Evolutionary conservation across 1,140 invertebrate genomes (phyloP).

Genomic region (Drosophila busckii): DNA sequence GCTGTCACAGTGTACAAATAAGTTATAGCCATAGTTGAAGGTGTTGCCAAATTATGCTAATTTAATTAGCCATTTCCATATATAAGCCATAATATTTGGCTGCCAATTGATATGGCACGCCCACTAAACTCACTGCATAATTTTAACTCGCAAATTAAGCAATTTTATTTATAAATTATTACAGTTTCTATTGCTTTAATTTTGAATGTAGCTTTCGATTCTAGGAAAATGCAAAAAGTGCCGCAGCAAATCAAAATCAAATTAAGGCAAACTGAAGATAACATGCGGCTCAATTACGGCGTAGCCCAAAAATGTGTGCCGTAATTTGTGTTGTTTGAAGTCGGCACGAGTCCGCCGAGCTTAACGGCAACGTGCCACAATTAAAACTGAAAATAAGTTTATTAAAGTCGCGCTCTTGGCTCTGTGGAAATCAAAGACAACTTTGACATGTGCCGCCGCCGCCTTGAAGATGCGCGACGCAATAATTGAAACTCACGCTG

Average conservation of each 20-base stretch:
- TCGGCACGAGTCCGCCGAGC: conserved; percentile 42
- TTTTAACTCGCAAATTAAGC: not conserved
- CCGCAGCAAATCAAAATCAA: conserved; percentile 65
- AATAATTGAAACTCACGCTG: conserved; percentile 71
- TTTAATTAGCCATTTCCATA: conserved; percentile 44
- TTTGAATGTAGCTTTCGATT: conserved; percentile 17
- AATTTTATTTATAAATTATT: not conserved
- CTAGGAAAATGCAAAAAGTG: conserved; percentile 63
- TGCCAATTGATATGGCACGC: conserved; percentile 59
- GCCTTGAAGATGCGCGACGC: conserved; percentile 8
- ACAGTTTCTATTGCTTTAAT: not conserved
- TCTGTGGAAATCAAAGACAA: too few relatives aligned
- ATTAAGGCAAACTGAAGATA: conserved; percentile 63
- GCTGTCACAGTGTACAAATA: conserved; percentile 9
- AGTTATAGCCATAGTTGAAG: conserved; percentile 27
- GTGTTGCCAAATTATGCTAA: conserved; percentile 76
- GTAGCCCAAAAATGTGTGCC: conserved; percentile 3
- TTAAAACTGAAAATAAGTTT: conserved; percentile 26
- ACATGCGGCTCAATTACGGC: conserved; percentile 61
- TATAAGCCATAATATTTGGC: not conserved
- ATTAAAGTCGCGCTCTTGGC: too few relatives aligned
- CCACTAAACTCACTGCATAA: conserved; percentile 40
- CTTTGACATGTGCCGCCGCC: conserved; percentile 75
- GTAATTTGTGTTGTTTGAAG: conserved; percentile 18
- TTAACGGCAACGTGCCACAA: conserved; percentile 52